These are phyloP conservation scores for Drosophila histrio DNA, from an alignment of 2,888 invertebrate genomes.

Conservation along the genomic window DNA sequence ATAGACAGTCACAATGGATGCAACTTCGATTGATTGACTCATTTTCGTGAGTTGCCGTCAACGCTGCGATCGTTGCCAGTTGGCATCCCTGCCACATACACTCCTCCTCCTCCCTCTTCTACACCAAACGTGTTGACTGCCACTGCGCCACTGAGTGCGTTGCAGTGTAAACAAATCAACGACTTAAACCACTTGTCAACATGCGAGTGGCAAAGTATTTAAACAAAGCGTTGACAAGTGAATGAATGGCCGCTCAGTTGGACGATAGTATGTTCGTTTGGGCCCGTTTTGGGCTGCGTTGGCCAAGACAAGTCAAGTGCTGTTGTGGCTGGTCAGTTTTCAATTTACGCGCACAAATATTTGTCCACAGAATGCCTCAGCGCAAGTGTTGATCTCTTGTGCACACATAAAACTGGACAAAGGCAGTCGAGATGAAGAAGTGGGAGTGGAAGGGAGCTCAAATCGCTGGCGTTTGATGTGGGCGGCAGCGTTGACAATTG, in stretches of 20 bases:
- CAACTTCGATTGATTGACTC: constrained; percentile 74
- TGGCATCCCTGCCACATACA: constrained; percentile 10
- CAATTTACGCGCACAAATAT: constrained; percentile 77
- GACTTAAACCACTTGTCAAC: constrained; percentile 80
- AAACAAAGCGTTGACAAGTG: constrained; percentile 78
- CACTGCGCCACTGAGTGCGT: constrained; percentile 48
- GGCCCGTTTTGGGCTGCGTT: constrained; percentile 33
- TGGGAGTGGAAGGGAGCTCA: background rate
- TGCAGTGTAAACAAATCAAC: constrained; percentile 77
- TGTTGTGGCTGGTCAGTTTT: constrained; percentile 81
- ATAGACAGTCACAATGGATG: constrained; percentile 60
- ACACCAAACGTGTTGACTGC: constrained; percentile 9
- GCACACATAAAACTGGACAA: constrained; percentile 52
- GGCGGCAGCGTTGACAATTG: constrained; percentile 78
- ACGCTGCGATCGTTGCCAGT: constrained; percentile 6
- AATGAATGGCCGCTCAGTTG: constrained; percentile 64
- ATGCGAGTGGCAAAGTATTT: constrained; percentile 78
- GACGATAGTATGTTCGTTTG: constrained; percentile 5
- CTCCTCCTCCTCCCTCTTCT: background rate
- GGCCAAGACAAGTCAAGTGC: constrained; percentile 65
- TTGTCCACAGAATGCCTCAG: constrained; percentile 76
- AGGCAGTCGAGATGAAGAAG: constrained; percentile 4
- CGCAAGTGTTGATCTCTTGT: constrained; percentile 77
- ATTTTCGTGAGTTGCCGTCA: constrained; percentile 67
- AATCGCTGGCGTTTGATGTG: constrained; percentile 70